phyloP scores from a whole-genome alignment of 1,140 invertebrate genomes.

The Aplysia californica region DNA sequence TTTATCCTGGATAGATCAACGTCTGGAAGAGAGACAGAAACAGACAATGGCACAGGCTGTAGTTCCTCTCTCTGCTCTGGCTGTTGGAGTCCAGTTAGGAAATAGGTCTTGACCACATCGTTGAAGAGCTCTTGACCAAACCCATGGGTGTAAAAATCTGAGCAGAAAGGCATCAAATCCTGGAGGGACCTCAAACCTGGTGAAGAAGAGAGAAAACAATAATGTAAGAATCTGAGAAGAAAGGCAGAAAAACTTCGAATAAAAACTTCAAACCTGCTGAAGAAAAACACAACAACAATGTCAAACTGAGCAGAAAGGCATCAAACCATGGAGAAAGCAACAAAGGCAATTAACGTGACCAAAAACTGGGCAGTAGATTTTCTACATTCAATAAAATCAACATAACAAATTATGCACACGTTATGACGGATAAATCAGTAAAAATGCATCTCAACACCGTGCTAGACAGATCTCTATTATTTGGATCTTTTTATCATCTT shows the following conservation, averaged over 20 bases:
- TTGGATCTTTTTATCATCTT: no score
- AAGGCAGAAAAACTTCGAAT: background rate
- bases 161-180: conserved; percentile 56
- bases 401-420: no score
- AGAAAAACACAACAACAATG: background rate
- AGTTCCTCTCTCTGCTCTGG: background rate
- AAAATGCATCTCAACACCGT: no score
- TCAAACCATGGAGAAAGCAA: no score
- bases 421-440: no score
- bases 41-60: background rate
- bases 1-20: background rate
- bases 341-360: no score
- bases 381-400: no score
- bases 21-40: background rate
- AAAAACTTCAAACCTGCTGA: background rate
- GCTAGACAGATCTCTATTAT: no score
- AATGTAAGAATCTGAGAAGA: background rate
- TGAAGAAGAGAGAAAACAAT: background rate
- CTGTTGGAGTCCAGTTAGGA: background rate
- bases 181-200: conserved; percentile 53
- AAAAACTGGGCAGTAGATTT: no score
- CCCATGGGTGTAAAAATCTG: conserved; percentile 55
- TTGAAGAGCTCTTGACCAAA: conserved; percentile 50
- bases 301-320: no score
- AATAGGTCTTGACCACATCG: conserved; percentile 20